A percentile compares a stretch with the other conserved stretches of the same genome.
Conservation (phyloP, 2,888 invertebrate genomes). For the Teleiodes luculella region DNA sequence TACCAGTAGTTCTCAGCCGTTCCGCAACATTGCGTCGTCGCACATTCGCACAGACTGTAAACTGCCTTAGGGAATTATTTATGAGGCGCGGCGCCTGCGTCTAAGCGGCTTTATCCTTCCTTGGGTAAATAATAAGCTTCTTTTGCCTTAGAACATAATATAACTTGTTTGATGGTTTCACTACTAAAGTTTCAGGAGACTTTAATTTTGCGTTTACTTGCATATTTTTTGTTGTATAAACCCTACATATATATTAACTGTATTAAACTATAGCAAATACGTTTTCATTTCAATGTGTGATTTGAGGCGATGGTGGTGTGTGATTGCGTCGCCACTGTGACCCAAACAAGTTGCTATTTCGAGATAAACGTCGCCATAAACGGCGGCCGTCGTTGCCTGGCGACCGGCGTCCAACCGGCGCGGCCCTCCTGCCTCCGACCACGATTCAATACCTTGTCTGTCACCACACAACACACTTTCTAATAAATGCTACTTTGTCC, state of each 20-base stretch:
- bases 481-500: constrained; percentile 48
- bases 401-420: constrained; percentile 5
- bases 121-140: neutral
- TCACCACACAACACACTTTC: constrained; percentile 42
- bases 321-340: constrained; percentile 65
- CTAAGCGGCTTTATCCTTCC: neutral
- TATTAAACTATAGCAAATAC: constrained; percentile 27
- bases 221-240: no score
- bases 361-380: constrained; percentile 75
- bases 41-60: constrained; percentile 38
- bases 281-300: constrained; percentile 53
- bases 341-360: constrained; percentile 76
- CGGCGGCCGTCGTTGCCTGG: constrained; percentile 49
- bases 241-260: no score
- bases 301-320: constrained; percentile 62
- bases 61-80: constrained; percentile 51
- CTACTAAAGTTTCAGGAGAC: no score
- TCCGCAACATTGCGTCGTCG: constrained; percentile 51
- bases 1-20: constrained; percentile 35
- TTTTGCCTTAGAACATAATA: neutral
- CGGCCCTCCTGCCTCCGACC: constrained; percentile 16
- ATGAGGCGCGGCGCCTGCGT: constrained; percentile 50
- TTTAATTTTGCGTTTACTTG: no score
- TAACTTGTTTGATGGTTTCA: no score
- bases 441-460: constrained; percentile 6